Evolutionary conservation across 2,888 invertebrate genomes (phyloP).

Genomic region (Pocota personata): DNA sequence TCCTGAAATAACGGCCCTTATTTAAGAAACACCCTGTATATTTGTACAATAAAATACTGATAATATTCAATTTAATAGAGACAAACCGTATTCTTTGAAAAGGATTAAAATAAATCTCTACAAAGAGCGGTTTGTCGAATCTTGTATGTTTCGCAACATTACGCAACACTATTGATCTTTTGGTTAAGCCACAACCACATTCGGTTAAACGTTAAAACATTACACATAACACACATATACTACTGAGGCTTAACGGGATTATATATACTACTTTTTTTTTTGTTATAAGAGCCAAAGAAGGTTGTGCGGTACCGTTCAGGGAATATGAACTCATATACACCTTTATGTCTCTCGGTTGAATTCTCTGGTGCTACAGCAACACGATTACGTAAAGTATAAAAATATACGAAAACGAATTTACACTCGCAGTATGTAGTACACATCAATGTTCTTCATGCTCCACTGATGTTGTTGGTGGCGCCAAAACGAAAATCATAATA

Average conservation of each 20-base stretch:
- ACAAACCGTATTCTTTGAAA: neutral
- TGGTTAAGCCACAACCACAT: constrained; percentile 21
- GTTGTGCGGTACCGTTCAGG: constrained; percentile 9
- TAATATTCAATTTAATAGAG: neutral
- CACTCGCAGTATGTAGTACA: constrained; percentile 20
- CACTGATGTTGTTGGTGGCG: constrained; percentile 62
- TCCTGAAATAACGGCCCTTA: too few relatives aligned
- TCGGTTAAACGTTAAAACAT: constrained; percentile 14
- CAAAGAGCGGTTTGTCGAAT: neutral
- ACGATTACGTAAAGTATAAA: constrained; percentile 21
- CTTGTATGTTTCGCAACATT: neutral
- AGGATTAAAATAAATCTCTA: neutral
- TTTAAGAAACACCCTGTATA: too few relatives aligned
- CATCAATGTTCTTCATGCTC: constrained; percentile 52
- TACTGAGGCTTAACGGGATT: constrained; percentile 8
- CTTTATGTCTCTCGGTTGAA: constrained; percentile 53
- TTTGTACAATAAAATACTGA: too few relatives aligned
- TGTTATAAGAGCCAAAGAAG: neutral
- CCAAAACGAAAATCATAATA: constrained; percentile 69
- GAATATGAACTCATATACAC: constrained; percentile 50
- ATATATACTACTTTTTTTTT: neutral
- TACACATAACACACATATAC: neutral
- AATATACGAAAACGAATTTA: constrained; percentile 45
- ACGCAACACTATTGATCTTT: constrained; percentile 26
- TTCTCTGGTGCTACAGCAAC: constrained; percentile 18